These are phyloP conservation scores for Agapetus fuscipes DNA, from an alignment of 2,888 invertebrate species.

Conservation along the genomic window DNA sequence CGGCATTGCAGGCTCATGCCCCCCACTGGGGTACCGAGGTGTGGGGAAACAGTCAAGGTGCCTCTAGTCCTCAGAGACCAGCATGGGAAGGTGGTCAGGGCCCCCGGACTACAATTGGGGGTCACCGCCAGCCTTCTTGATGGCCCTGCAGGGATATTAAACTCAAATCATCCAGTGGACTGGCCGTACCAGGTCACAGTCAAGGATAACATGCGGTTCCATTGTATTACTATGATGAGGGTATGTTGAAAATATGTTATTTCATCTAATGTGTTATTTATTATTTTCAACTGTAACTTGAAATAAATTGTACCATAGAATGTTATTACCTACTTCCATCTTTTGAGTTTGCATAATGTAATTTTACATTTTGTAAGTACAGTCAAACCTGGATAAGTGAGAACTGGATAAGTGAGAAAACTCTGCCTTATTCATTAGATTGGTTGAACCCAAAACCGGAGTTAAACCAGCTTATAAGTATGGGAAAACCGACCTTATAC, in stretches of 20 bases:
- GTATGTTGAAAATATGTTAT: conserved; percentile 30
- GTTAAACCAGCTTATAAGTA: no score
- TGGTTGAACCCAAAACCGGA: no score
- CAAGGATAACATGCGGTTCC: conserved; percentile 86
- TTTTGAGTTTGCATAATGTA: no score
- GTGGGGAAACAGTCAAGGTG: conserved; percentile 54
- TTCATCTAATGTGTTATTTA: no score
- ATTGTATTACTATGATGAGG: conserved; percentile 94
- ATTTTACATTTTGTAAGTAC: no score
- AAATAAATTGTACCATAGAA: no score
- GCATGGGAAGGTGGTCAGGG: conserved; percentile 79
- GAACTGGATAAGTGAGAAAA: no score
- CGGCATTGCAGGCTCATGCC: conserved; percentile 74
- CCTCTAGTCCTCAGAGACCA: conserved; percentile 82
- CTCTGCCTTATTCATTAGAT: no score
- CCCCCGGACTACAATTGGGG: conserved; percentile 72
- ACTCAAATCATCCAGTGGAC: conserved; percentile 50
- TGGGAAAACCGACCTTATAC: no score
- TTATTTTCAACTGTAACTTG: no score
- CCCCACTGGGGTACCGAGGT: conserved; percentile 59
- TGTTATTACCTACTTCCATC: no score
- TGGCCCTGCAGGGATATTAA: background rate
- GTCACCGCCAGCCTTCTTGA: conserved; percentile 26
- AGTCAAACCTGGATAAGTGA: no score
- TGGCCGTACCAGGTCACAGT: conserved; percentile 76